A percentile compares a stretch with the other conserved stretches of the same genome.
These are phyloP conservation scores for Ostrea denselamellosa DNA, from an alignment of 1,140 invertebrate species.

Conservation along the genomic window DNA sequence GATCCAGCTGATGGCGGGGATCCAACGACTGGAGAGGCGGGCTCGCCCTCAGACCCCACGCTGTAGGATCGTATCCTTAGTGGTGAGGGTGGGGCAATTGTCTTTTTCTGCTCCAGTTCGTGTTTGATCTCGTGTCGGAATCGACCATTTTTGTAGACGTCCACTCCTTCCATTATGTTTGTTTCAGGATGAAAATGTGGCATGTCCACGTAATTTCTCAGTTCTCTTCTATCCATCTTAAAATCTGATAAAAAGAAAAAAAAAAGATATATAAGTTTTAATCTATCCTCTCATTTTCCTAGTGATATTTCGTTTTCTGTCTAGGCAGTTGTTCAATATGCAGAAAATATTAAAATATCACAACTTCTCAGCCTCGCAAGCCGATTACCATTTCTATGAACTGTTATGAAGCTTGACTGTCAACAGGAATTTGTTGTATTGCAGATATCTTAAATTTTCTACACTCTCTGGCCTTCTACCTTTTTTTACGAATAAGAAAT, in stretches of 20 bases:
- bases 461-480: no score
- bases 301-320: no score
- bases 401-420: no score
- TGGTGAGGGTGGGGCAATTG: not conserved
- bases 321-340: no score
- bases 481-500: no score
- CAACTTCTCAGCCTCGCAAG: no score
- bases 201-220: slow-evolving; percentile 27
- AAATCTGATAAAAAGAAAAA: not conserved
- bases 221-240: not conserved
- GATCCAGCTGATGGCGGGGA: not conserved
- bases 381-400: no score
- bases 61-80: not conserved
- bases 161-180: slow-evolving; percentile 22
- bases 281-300: no score
- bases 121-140: not conserved
- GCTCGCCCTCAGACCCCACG: not conserved
- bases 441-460: no score
- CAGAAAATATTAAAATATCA: no score
- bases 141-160: slow-evolving; percentile 2
- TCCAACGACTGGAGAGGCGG: slow-evolving; percentile 4
- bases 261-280: not conserved
- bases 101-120: not conserved
- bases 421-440: no score
- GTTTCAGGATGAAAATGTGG: slow-evolving; percentile 36